A percentile compares a stretch with the other conserved stretches of the same genome.
Conservation (phyloP, 2,797 vertebrate species). For the Arrhamphus sclerolepis region DNA sequence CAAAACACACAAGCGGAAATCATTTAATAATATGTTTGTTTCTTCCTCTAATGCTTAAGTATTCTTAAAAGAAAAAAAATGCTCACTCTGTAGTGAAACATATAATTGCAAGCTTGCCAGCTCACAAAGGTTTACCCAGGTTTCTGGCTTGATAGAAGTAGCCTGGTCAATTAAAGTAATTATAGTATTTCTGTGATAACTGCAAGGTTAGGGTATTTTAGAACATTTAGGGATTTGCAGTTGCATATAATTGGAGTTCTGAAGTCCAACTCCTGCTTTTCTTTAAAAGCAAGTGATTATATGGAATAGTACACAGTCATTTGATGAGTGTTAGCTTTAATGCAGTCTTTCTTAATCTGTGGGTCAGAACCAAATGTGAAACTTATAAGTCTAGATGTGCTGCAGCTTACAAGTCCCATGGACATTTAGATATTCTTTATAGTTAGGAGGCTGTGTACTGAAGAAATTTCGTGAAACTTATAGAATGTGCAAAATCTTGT, state of each 20-base stretch:
- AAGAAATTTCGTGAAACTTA: too few relatives aligned
- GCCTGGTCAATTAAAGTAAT: slow-evolving; percentile 75
- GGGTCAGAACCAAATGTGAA: slow-evolving; percentile 54
- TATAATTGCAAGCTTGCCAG: slow-evolving; percentile 62
- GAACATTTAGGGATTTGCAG: slow-evolving; percentile 76
- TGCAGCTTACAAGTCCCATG: slow-evolving; percentile 15
- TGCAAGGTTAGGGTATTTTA: slow-evolving; percentile 70
- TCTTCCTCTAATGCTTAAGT: slow-evolving; percentile 71
- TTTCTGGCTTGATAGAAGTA: slow-evolving; percentile 70
- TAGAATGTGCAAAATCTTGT: slow-evolving; percentile 10
- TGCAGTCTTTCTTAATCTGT: slow-evolving; percentile 48
- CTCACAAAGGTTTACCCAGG: slow-evolving; percentile 64
- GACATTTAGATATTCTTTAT: background rate
- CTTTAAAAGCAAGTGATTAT: slow-evolving; percentile 64
- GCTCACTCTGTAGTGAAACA: slow-evolving; percentile 66
- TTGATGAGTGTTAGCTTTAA: slow-evolving; percentile 61
- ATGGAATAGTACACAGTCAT: slow-evolving; percentile 61
- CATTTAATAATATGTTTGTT: slow-evolving; percentile 77
- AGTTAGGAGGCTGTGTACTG: too few relatives aligned
- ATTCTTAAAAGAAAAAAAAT: slow-evolving; percentile 67
- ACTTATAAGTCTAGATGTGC: slow-evolving; percentile 31
- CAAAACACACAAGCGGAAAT: slow-evolving; percentile 67
- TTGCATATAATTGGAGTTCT: slow-evolving; percentile 72
- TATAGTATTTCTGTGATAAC: slow-evolving; percentile 76
- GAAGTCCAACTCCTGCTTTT: slow-evolving; percentile 68